phyloP scores from a whole-genome alignment of 2,888 invertebrate species.

The Cephonodes hylas region DNA sequence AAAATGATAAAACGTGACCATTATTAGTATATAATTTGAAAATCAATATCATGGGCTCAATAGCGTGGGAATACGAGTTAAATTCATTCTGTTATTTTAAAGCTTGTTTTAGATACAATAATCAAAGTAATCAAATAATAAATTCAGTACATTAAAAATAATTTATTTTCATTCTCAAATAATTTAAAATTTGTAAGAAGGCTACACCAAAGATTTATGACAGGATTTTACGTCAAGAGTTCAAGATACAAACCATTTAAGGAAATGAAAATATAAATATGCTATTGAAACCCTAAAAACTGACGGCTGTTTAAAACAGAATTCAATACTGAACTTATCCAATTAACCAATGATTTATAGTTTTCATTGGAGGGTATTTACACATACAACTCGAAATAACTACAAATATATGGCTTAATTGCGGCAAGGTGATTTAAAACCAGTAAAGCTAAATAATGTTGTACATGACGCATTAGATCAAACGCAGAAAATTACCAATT shows the following conservation, averaged over 20 bases:
- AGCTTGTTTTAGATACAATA: neutral
- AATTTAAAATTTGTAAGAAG: neutral
- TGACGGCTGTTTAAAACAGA: neutral
- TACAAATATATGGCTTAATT: neutral
- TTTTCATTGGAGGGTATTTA: neutral
- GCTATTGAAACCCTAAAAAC: neutral
- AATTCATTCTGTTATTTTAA: neutral
- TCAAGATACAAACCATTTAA: neutral
- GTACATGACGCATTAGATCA: neutral
- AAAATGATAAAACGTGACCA: neutral
- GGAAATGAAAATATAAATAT: constrained; percentile 2
- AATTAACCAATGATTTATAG: neutral
- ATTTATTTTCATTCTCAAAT: neutral
- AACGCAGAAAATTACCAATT: neutral
- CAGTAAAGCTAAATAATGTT: neutral
- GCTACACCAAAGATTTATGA: neutral
- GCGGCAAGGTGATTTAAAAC: neutral
- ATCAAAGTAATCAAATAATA: neutral
- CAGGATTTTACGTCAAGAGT: neutral
- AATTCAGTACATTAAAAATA: no score
- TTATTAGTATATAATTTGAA: no score
- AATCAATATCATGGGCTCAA: no score
- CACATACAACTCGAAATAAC: neutral
- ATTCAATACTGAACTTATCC: neutral
- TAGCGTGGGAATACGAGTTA: neutral